These are phyloP conservation scores for Bergia sp. DNA, from an alignment of 92 coral and sea anemone genomes.

Conservation along the genomic window DNA sequence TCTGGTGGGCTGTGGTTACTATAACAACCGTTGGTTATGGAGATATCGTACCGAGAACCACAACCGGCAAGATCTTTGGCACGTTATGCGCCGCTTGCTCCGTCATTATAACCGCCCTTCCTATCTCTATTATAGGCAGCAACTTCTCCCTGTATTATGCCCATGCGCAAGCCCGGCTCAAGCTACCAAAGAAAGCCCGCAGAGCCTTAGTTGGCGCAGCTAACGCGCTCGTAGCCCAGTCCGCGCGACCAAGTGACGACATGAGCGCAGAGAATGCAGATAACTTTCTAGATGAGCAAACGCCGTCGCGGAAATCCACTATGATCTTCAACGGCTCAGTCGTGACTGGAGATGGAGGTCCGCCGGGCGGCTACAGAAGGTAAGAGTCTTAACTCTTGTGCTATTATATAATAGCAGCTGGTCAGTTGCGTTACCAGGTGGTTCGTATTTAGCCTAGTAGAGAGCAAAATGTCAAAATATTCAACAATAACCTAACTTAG, in stretches of 20 bases:
- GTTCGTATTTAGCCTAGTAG: too few relatives aligned
- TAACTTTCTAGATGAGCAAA: conserved; percentile 34
- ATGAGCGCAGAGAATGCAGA: conserved; percentile 57
- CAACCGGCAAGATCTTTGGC: conserved; percentile 83
- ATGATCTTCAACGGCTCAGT: conserved; percentile 36
- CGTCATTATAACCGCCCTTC: conserved; percentile 93
- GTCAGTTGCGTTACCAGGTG: too few relatives aligned
- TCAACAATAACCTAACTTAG: too few relatives aligned
- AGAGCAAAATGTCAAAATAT: too few relatives aligned
- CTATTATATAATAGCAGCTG: too few relatives aligned
- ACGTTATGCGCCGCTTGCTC: conserved; percentile 86
- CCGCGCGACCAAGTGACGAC: conserved; percentile 81
- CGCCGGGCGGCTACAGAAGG: conserved; percentile 24
- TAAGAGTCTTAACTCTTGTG: not conserved
- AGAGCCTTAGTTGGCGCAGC: conserved; percentile 82
- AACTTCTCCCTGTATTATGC: conserved; percentile 97
- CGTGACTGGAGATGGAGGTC: conserved; percentile 2
- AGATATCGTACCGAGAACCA: conserved; percentile 74
- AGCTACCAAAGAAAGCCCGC: conserved; percentile 93
- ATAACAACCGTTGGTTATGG: conserved; percentile 98
- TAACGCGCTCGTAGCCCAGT: conserved; percentile 72
- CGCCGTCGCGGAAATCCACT: conserved; percentile 45
- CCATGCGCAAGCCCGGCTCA: conserved; percentile 98
- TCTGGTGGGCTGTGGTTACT: conserved; percentile 99
- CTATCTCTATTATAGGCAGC: conserved; percentile 95